Evolutionary conservation across 2,113 vertebrate genomes (phyloP), one percentile per base, ranked within the genome.

Genomic region (Desmodus rotundus): DNA sequence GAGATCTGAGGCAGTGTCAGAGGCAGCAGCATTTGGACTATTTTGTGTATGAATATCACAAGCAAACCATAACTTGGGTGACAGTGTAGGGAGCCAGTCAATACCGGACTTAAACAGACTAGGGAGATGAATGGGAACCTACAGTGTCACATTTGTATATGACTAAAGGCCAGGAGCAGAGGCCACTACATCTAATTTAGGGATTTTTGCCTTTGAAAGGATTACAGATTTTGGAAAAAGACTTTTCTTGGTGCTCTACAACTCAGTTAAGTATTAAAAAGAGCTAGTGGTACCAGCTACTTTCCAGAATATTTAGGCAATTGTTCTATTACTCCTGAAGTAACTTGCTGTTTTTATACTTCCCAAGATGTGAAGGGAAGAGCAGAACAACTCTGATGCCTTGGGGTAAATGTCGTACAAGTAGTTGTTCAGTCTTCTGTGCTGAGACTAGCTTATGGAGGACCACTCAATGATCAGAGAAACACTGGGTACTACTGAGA

Each of bases 51-150:
- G 45, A 73, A 9, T 31, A 76, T 33, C 43, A 56, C 4, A 43
- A 47, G 38, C 22, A 61, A 82, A 36, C 8, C 26, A 1, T 36
- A 15, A 52, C 3, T 3, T 17, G 3, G 1, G 26, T 45, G 14
- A 22, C 4, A 65, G 12, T 28, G 4, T 17, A 63, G n/a, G 7
- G 0, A 73, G 12, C 0, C 3, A 19, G 17, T 11, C 41, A 58
- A 36, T 15, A 72, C 6, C 4, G 56, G 45, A 3, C 52, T 93
- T 88, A 54, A 41, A 22, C 33, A n/a, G 41, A 2, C 43, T 82
- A 63, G 43, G 24, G 16, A 70, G 2, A 4, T 19, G 4, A 78
- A 43, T 7, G 31, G 2, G 3, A 61, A 72, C 13, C 38, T 67
- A 20, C 3, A 86, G 13, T 10, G 54, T 56, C n/a, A 63, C 10